phyloP scores from a whole-genome alignment of 2,113 vertebrate genomes.

The Arizona elegans region DNA sequence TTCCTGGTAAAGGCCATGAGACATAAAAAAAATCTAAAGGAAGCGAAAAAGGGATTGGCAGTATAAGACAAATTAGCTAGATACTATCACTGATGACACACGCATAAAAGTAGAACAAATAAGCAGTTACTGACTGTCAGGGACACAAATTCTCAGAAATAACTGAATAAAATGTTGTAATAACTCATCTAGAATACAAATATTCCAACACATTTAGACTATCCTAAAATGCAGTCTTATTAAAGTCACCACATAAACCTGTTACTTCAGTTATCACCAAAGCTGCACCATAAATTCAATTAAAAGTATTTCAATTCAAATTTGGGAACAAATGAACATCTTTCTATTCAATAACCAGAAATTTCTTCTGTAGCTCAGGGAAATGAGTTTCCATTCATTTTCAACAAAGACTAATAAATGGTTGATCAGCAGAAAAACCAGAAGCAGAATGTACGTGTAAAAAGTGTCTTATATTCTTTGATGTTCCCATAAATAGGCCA shows the following conservation, averaged over 20 bases:
- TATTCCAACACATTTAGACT: not conserved
- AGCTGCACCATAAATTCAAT: not conserved
- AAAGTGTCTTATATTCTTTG: not conserved
- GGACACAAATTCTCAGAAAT: not conserved
- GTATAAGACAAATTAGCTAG: not conserved
- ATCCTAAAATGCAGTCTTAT: not conserved
- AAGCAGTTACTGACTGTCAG: not conserved
- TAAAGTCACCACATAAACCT: not conserved
- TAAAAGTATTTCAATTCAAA: not conserved
- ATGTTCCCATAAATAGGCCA: not conserved
- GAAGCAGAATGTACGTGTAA: not conserved
- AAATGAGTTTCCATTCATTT: not conserved
- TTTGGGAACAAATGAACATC: rapidly evolving
- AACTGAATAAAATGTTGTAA: not conserved
- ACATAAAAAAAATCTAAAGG: not conserved
- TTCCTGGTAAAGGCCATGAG: not conserved
- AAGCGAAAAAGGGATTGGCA: not conserved
- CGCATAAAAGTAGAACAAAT: not conserved
- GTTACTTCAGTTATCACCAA: not conserved
- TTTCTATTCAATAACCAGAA: not conserved
- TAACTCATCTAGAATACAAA: not conserved
- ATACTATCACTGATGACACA: not conserved
- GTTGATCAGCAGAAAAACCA: not conserved
- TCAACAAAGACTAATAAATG: not conserved
- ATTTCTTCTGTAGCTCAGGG: not conserved